Conservation (phyloP, 2,113 vertebrate genomes). For the Spizaetus ornatus region DNA sequence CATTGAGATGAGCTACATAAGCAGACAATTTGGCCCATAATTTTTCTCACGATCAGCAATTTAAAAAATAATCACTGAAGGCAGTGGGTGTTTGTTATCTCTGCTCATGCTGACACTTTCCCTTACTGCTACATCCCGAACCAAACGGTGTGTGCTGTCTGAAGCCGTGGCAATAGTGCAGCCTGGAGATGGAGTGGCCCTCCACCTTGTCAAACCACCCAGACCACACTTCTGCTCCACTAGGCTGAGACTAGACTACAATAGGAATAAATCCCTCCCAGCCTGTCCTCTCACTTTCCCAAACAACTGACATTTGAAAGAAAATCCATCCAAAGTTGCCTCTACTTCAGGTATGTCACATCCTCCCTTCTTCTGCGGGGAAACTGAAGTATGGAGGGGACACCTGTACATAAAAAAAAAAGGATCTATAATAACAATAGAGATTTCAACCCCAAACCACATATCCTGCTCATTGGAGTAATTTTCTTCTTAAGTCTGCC, state of each 20-base stretch:
- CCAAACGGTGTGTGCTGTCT: neutral
- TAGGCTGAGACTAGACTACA: neutral
- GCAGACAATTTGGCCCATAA: neutral
- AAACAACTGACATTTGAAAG: neutral
- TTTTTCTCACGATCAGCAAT: neutral
- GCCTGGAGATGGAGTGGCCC: neutral
- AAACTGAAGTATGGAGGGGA: neutral
- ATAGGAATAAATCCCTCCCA: neutral
- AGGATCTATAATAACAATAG: too few species aligned
- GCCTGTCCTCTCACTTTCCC: neutral
- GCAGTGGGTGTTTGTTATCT: neutral
- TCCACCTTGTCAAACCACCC: neutral
- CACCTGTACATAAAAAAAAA: neutral
- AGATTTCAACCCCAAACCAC: neutral
- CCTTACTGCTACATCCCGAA: neutral
- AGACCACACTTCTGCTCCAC: neutral
- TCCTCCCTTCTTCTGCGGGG: neutral
- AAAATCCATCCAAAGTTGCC: neutral
- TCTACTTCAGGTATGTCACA: neutral
- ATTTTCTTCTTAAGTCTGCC: neutral
- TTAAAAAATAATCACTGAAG: constrained; percentile 21
- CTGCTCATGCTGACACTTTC: neutral
- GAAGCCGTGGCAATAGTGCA: neutral
- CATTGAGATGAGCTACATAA: constrained; percentile 1
- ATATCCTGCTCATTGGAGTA: neutral